A percentile compares a stretch with the other conserved stretches of the same genome.
Evolutionary conservation across 1,140 invertebrate species (phyloP).

Genomic region (Meteorus sp.): DNA sequence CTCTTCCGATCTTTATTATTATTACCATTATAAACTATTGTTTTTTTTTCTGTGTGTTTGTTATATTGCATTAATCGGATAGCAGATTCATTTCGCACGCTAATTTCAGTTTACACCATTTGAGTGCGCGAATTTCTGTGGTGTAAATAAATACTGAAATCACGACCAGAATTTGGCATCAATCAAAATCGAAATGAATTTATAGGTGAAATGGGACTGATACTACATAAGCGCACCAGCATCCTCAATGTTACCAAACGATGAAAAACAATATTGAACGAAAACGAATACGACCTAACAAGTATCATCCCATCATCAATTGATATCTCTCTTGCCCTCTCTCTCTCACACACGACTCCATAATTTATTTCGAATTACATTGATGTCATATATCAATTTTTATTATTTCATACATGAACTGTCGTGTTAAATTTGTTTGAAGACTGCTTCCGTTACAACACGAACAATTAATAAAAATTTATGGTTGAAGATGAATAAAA

Average conservation of each 20-base stretch:
- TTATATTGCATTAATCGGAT: conserved; percentile 41
- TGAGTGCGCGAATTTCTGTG: background rate
- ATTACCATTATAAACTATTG: conserved; percentile 43
- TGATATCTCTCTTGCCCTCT: background rate
- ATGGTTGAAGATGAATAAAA: conserved; percentile 38
- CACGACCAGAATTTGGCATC: background rate
- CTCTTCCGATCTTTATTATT: too few species aligned
- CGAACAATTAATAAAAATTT: conserved; percentile 50
- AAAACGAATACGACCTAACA: conserved; percentile 3
- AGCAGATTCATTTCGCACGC: conserved; percentile 29
- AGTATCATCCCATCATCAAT: conserved; percentile 13
- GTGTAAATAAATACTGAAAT: background rate
- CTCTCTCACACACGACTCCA: conserved; percentile 16
- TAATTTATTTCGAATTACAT: conserved; percentile 12
- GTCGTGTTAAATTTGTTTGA: conserved; percentile 54
- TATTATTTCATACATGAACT: conserved; percentile 47
- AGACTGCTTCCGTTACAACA: conserved; percentile 58
- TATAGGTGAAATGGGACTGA: background rate
- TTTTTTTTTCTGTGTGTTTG: conserved; percentile 38
- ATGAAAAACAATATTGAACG: too few species aligned
- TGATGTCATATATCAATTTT: conserved; percentile 20
- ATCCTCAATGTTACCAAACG: too few species aligned
- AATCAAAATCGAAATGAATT: background rate
- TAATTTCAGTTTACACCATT: conserved; percentile 29
- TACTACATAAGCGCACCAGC: background rate